Evolutionary conservation across 92 coral and sea anemone genomes (phyloP).

Genomic region (Epizoanthus ramosus): DNA sequence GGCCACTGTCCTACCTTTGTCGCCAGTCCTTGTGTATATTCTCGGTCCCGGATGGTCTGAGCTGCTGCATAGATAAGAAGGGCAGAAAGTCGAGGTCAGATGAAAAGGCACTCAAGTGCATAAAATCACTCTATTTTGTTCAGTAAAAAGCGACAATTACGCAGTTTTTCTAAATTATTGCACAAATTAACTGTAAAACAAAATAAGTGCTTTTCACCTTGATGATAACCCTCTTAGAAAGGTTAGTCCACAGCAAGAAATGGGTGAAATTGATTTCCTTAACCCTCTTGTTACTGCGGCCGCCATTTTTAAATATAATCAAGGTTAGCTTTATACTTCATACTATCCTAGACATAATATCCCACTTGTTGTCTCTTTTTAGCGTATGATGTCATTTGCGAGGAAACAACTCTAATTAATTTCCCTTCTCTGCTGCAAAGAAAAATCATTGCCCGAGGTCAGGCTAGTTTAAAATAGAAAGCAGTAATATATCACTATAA

Average conservation of each 20-base stretch:
- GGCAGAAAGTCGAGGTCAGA: too few species aligned
- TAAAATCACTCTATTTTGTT: background rate
- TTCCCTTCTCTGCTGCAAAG: too few species aligned
- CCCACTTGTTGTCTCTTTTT: background rate
- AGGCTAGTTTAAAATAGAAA: too few species aligned
- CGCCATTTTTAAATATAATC: background rate
- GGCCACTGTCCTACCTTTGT: constrained; percentile 67
- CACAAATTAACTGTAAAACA: background rate
- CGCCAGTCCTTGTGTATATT: constrained; percentile 95
- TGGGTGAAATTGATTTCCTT: background rate
- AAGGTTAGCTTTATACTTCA: background rate
- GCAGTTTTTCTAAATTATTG: background rate
- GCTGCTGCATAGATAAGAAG: constrained; percentile 28
- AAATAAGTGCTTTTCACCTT: background rate
- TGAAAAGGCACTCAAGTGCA: too few species aligned
- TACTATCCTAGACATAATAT: background rate
- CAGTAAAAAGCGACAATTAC: background rate
- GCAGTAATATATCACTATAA: too few species aligned
- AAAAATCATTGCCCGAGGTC: too few species aligned
- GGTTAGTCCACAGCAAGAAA: background rate
- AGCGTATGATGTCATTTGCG: too few species aligned
- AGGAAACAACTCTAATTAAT: too few species aligned
- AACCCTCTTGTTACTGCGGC: background rate
- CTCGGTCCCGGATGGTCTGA: constrained; percentile 59
- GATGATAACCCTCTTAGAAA: constrained; percentile 6